Percentiles rank a stretch among this genome's conserved stretches.
These are phyloP conservation scores for Nephrotoma appendiculata DNA, from an alignment of 2,888 invertebrate genomes.

Conservation along the genomic window DNA sequence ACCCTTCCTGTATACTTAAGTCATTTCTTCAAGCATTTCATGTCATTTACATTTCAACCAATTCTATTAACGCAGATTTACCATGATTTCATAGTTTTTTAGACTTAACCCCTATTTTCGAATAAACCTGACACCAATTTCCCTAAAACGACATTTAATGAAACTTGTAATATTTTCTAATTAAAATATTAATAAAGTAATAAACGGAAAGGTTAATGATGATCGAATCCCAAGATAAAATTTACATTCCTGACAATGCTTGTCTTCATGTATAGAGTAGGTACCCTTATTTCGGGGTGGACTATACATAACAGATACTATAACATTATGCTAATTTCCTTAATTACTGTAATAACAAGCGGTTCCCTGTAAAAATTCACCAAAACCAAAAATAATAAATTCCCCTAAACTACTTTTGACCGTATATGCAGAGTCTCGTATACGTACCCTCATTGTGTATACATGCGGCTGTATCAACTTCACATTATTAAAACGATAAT, in stretches of 20 bases:
- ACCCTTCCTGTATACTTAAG: too few relatives aligned
- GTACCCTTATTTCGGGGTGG: not conserved
- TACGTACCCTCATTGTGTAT: not conserved
- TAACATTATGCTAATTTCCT: not conserved
- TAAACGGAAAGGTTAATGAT: not conserved
- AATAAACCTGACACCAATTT: too few relatives aligned
- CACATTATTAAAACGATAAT: not conserved
- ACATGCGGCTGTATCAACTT: not conserved
- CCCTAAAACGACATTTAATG: too few relatives aligned
- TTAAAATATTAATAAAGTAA: not conserved
- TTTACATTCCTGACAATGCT: not conserved
- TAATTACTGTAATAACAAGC: not conserved
- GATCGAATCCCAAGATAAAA: not conserved
- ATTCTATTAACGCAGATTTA: too few relatives aligned
- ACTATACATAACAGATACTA: not conserved
- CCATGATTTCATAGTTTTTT: too few relatives aligned
- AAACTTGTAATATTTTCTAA: not conserved
- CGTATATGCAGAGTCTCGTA: not conserved
- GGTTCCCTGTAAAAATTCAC: not conserved
- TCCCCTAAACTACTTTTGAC: not conserved
- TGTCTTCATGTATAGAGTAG: not conserved
- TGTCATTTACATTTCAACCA: too few relatives aligned
- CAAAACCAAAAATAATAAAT: not conserved
- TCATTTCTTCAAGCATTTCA: too few relatives aligned
- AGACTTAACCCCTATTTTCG: too few relatives aligned